Evolutionary conservation across 2,797 vertebrate species (phyloP).

Genomic region (Arrhamphus sclerolepis): DNA sequence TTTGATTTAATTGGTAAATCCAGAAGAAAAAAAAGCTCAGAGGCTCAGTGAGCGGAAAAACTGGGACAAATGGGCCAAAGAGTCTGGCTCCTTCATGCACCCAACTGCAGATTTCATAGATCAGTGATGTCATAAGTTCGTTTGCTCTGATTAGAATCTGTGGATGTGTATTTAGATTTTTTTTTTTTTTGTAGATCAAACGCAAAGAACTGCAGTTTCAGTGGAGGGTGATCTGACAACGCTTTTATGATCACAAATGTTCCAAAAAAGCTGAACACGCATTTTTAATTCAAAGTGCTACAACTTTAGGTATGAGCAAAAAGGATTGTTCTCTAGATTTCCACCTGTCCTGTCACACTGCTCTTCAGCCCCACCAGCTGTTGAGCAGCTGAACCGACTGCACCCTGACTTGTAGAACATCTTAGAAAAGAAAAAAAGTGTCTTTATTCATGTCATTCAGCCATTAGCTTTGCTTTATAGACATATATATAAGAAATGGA

Average conservation of each 20-base stretch:
- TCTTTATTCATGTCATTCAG: no score
- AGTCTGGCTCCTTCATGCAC: not conserved
- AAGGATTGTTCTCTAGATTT: not conserved
- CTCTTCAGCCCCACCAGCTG: conserved; percentile 2
- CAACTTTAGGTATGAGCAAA: not conserved
- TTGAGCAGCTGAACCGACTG: not conserved
- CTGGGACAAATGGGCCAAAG: conserved; percentile 49
- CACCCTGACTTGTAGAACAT: no score
- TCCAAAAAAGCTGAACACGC: no score
- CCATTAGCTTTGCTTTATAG: no score
- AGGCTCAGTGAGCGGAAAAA: conserved; percentile 54
- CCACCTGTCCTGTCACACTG: not conserved
- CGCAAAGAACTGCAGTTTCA: not conserved
- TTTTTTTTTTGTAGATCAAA: conserved; percentile 11
- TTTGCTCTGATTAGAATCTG: no score
- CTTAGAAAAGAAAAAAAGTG: no score
- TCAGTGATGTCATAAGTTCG: no score
- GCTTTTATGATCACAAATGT: no score
- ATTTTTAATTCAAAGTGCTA: no score
- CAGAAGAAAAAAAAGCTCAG: conserved; percentile 48
- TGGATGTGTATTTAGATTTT: conserved; percentile 29
- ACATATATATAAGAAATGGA: no score
- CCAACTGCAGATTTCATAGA: not conserved
- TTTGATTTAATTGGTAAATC: conserved; percentile 62
- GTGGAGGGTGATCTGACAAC: no score